Conservation (phyloP, 2,113 vertebrate species). For the Herpailurus yagouaroundi region DNA sequence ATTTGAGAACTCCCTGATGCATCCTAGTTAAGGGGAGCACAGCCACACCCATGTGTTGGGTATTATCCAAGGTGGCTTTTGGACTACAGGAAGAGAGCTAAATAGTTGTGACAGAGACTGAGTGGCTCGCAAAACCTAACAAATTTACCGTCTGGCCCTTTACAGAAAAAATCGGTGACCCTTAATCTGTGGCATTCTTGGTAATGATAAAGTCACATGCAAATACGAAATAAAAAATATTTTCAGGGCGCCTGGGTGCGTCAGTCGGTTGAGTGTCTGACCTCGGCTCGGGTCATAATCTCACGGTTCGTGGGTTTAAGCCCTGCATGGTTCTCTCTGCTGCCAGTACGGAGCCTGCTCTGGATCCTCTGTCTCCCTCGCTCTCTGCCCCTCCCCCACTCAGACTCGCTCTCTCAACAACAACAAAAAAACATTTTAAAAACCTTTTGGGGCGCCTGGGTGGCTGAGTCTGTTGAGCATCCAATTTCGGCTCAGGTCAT, state of each 20-base stretch:
- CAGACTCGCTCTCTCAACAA: no score
- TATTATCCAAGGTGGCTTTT: not conserved
- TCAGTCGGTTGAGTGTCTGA: no score
- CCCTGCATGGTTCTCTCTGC: no score
- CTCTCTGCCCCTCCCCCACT: no score
- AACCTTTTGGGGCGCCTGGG: no score
- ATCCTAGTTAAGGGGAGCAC: not conserved
- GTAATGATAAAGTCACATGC: not conserved
- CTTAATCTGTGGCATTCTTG: not conserved
- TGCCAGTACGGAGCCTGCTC: no score
- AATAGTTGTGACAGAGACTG: not conserved
- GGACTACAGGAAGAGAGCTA: not conserved
- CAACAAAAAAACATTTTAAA: no score
- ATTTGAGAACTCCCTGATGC: not conserved
- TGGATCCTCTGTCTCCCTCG: no score
- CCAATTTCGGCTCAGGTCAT: no score
- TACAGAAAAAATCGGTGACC: not conserved
- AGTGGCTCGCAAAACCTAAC: not conserved
- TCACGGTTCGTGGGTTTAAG: no score
- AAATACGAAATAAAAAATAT: not conserved
- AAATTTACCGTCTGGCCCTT: not conserved
- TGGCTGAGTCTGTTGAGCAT: no score
- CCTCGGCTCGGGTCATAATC: no score
- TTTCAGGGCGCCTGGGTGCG: not conserved
- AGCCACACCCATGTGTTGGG: not conserved